Base-by-base conservation (phyloP, 2,888 invertebrate species). In the Urechis unicinctus region DNA sequence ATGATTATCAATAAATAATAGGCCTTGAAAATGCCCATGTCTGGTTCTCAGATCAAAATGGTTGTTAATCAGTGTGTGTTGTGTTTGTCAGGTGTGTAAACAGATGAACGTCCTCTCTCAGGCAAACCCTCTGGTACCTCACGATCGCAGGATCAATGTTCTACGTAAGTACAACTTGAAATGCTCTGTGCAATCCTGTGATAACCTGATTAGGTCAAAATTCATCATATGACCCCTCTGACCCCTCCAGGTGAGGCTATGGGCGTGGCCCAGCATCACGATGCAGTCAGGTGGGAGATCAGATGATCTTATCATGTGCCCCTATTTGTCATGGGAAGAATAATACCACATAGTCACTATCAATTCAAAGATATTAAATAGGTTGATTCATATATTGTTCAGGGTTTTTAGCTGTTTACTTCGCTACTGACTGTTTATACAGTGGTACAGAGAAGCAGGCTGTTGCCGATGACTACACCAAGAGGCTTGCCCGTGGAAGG, bases 391-490 rank as follows among this genome's bases (percentile, higher is more conserved):
- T n/a, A n/a, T 25, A 47, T 17, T 47, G 25, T 24, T 25, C 17
- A 5, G 21, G 26, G 6, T 47, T 25, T 21, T 21, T 24, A 13
- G 36, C 17, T 36, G 9, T 9, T 36, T 17, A 17, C 24, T 43
- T 21, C n/a, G 25, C n/a, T 50, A 28, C 25, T 50, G 6, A 13
- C 63, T 89, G 73, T 17, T 36, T 36, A 13, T 13, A 36, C 88
- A 92, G 73, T 84, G 92, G 73, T 83, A 88, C 74, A 88, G 80
- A 80, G 42, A 81, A 80, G 63, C 81, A 81, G 61, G 72, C 70
- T 53, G 82, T 98, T 0, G 88, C 95, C 74, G 82, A 47, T 84
- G 93, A 98, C 78, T 98, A 97, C 76, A 86, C 88, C 26, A 80
- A 87, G 29, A 77, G 91, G 36, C 78, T 97, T 13, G 80, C 83